Evolutionary conservation across 2,797 vertebrate species (phyloP).

Genomic region (Phalloptychus januarius): DNA sequence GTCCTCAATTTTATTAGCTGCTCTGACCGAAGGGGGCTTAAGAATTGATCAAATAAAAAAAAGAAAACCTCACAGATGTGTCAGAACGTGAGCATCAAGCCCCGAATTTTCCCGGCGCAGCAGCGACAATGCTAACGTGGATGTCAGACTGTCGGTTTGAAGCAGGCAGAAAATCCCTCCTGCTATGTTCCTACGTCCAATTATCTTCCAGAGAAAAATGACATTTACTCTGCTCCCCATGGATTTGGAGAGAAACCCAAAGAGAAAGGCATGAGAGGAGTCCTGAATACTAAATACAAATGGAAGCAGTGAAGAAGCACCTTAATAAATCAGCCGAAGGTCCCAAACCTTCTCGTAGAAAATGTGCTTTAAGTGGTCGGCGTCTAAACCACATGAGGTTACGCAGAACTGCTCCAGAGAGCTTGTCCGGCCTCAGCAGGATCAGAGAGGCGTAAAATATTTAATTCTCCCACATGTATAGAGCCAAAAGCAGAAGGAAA

Average conservation of each 20-base stretch:
- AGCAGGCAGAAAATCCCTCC: slow-evolving; percentile 43
- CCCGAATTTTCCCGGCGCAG: slow-evolving; percentile 26
- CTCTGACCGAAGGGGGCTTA: slow-evolving; percentile 50
- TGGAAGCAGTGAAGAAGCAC: slow-evolving; percentile 35
- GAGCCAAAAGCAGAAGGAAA: slow-evolving; percentile 20
- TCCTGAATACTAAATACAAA: slow-evolving; percentile 56
- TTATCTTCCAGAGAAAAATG: slow-evolving; percentile 66
- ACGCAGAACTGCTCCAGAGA: slow-evolving; percentile 3
- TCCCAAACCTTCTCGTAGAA: slow-evolving; percentile 38
- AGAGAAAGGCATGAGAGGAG: slow-evolving; percentile 47
- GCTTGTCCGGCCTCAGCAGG: slow-evolving; percentile 6
- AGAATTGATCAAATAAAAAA: slow-evolving; percentile 5
- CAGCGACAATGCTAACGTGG: slow-evolving; percentile 35
- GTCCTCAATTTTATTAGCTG: slow-evolving; percentile 51
- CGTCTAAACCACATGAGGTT: background rate
- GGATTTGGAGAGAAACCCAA: slow-evolving; percentile 38
- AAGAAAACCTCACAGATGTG: slow-evolving; percentile 25
- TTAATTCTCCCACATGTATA: slow-evolving; percentile 7
- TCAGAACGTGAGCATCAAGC: slow-evolving; percentile 37
- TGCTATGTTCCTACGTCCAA: slow-evolving; percentile 61
- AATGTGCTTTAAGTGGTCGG: slow-evolving; percentile 29
- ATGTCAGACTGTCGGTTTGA: slow-evolving; percentile 62
- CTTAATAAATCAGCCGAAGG: slow-evolving; percentile 49
- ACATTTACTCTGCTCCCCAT: slow-evolving; percentile 57
- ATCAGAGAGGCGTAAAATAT: slow-evolving; percentile 27